Percentiles rank a stretch among this genome's conserved stretches.
Conservation (phyloP, 2,113 vertebrate genomes). For the Probosciger aterrimus region DNA sequence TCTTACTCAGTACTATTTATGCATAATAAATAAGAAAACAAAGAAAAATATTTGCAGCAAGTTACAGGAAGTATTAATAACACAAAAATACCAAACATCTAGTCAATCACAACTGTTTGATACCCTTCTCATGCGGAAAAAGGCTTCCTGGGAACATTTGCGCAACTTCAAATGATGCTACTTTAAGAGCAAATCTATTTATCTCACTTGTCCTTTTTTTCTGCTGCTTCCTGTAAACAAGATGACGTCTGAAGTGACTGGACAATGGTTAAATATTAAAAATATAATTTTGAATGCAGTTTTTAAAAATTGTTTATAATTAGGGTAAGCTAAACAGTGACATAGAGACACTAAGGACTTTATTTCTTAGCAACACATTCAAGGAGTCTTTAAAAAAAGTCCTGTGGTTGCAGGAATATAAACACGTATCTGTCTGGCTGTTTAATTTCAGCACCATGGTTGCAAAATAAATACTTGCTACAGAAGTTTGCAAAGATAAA, state of each 20-base stretch:
- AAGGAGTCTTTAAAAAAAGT: background rate
- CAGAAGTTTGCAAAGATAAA: conserved; percentile 13
- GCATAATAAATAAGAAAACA: background rate
- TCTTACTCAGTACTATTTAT: background rate
- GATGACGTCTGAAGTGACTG: background rate
- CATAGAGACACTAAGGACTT: background rate
- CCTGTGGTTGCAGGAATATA: background rate
- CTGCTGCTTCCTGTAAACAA: background rate
- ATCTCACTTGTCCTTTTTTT: background rate
- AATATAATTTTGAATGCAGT: background rate
- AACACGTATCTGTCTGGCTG: background rate
- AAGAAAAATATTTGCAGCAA: background rate
- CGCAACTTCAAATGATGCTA: background rate
- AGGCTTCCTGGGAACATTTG: background rate
- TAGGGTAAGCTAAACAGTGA: background rate
- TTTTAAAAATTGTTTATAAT: background rate
- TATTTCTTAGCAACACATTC: background rate
- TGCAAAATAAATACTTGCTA: conserved; percentile 50
- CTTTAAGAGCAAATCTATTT: background rate
- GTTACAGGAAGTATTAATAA: background rate
- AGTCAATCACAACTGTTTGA: background rate
- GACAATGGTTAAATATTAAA: background rate
- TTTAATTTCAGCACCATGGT: conserved; percentile 42
- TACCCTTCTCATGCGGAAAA: background rate
- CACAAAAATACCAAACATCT: background rate